These are phyloP conservation scores for Chaenodraco wilsoni DNA, from an alignment of 2,797 vertebrate genomes.

Conservation along the genomic window DNA sequence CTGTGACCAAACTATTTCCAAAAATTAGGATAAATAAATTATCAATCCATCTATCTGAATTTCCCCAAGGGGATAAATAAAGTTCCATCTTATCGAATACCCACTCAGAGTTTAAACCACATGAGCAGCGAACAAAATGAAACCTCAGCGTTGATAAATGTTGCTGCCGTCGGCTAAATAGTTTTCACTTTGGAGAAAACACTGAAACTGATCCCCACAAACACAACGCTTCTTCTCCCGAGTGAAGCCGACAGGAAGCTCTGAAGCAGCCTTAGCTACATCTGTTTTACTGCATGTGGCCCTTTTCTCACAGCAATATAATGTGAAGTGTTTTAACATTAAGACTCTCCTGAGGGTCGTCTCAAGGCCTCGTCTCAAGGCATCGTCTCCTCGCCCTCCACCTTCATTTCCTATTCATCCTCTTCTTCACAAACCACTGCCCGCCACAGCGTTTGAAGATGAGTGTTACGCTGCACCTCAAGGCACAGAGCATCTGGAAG, in stretches of 20 bases:
- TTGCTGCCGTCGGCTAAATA: background rate
- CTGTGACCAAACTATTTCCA: too few species aligned
- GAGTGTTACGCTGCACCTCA: background rate
- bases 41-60: too few species aligned
- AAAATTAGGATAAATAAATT: too few species aligned
- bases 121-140: background rate
- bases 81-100: background rate
- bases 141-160: background rate
- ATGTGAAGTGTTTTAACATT: conserved; percentile 1
- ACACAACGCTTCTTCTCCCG: conserved; percentile 18
- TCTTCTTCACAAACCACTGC: background rate
- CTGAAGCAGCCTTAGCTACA: conserved; percentile 40
- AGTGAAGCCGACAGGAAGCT: conserved; percentile 6
- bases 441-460: background rate
- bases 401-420: background rate
- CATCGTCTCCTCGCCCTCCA: background rate
- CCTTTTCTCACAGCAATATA: conserved; percentile 2
- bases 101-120: background rate
- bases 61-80: too few species aligned
- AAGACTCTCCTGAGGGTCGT: conserved; percentile 26
- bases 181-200: conserved; percentile 3
- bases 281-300: conserved; percentile 9
- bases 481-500: background rate
- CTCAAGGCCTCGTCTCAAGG: background rate
- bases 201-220: background rate